These are phyloP conservation scores for Eilema sororculum DNA, from an alignment of 2,888 invertebrate genomes.

Conservation along the genomic window DNA sequence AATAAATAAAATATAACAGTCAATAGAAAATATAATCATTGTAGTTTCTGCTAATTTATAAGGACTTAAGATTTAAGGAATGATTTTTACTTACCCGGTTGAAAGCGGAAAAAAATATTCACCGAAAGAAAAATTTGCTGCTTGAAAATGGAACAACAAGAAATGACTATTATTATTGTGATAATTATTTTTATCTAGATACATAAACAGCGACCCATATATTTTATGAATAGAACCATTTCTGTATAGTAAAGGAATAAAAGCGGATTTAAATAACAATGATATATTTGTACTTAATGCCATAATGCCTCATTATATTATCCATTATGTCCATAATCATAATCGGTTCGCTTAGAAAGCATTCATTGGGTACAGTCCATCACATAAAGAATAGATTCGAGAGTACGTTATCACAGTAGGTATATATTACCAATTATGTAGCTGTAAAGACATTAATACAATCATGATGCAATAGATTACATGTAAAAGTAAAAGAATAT, in stretches of 20 bases:
- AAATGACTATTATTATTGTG: constrained; percentile 6
- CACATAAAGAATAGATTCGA: constrained; percentile 23
- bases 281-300: constrained; percentile 44
- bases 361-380: constrained; percentile 37
- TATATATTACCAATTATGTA: constrained; percentile 41
- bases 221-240: constrained; percentile 18
- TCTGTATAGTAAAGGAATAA: constrained; percentile 21
- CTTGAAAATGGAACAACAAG: no score
- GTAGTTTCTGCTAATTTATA: constrained; percentile 1
- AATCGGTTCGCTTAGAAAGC: constrained; percentile 47
- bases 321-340: constrained; percentile 48
- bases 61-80: not conserved
- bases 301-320: constrained; percentile 53
- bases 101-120: no score
- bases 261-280: constrained; percentile 49
- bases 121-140: no score
- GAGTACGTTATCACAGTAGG: constrained; percentile 27
- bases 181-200: not conserved
- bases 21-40: constrained; percentile 8
- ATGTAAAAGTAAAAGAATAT: no score
- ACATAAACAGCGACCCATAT: constrained; percentile 12
- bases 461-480: not conserved
- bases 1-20: not conserved
- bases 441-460: constrained; percentile 33
- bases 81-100: no score